phyloP scores from a whole-genome alignment of 2,113 vertebrate genomes.

The Bathybates hornii region DNA sequence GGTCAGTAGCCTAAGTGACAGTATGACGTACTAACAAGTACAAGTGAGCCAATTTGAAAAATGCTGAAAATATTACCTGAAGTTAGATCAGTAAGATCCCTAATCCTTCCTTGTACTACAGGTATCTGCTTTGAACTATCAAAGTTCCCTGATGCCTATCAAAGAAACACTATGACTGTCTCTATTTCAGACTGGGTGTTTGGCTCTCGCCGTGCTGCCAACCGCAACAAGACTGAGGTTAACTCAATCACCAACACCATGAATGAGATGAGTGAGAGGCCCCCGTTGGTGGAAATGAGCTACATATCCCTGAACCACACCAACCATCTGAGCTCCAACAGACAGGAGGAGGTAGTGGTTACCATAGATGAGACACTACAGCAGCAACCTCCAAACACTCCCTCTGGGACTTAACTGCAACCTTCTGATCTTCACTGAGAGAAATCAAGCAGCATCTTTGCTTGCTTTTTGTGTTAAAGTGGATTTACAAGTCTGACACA shows the following conservation, averaged over 20 bases:
- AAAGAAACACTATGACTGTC: not conserved
- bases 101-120: not conserved
- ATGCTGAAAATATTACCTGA: not conserved
- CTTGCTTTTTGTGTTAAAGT: slow-evolving; percentile 28
- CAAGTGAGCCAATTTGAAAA: not conserved
- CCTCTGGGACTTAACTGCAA: slow-evolving; percentile 50
- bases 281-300: slow-evolving; percentile 37
- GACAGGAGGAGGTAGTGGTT: slow-evolving; percentile 71
- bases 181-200: slow-evolving; percentile 76
- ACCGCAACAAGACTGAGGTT: slow-evolving; percentile 74
- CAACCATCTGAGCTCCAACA: not conserved
- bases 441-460: not conserved
- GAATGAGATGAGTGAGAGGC: slow-evolving; percentile 66
- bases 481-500: slow-evolving; percentile 15
- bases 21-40: not conserved
- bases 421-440: not conserved
- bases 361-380: slow-evolving; percentile 70
- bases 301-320: slow-evolving; percentile 53
- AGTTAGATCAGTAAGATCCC: not conserved
- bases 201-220: slow-evolving; percentile 58
- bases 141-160: not conserved
- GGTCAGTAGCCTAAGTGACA: not conserved
- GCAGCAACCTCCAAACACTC: slow-evolving; percentile 61
- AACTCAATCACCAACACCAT: slow-evolving; percentile 76
- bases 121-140: not conserved